Evolutionary conservation across 2,888 invertebrate genomes (phyloP).

Genomic region (Theretra japonica): DNA sequence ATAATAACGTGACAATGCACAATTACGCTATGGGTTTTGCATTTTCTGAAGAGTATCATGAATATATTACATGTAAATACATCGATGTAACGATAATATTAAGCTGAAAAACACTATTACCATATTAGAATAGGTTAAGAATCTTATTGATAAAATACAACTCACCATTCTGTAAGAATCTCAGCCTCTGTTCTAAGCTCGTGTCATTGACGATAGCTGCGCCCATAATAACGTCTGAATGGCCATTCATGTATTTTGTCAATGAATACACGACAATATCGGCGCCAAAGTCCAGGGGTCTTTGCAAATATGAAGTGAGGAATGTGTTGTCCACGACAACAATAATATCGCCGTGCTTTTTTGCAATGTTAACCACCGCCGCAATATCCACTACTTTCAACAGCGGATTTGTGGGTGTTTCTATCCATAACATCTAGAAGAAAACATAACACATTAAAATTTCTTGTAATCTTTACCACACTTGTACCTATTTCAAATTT

Average conservation of each 20-base stretch:
- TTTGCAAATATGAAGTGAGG: slow-evolving; percentile 95
- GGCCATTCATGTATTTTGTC: slow-evolving; percentile 99
- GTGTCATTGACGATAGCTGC: slow-evolving; percentile 90
- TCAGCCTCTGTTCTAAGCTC: slow-evolving; percentile 88
- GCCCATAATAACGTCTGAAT: slow-evolving; percentile 99
- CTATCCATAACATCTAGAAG: slow-evolving; percentile 94
- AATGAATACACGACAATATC: slow-evolving; percentile 96
- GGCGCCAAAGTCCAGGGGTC: slow-evolving; percentile 95
- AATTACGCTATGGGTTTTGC: slow-evolving; percentile 4
- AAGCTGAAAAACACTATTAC: not conserved
- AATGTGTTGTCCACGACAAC: slow-evolving; percentile 97
- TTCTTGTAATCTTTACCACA: too few relatives aligned
- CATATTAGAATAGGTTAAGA: not conserved
- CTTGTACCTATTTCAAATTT: too few relatives aligned
- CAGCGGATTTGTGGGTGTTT: slow-evolving; percentile 98
- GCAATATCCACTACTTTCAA: slow-evolving; percentile 95
- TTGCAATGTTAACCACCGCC: slow-evolving; percentile 85
- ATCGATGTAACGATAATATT: not conserved
- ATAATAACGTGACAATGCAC: slow-evolving; percentile 25
- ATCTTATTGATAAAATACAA: not conserved
- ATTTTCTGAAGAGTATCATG: not conserved
- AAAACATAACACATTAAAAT: slow-evolving; percentile 32
- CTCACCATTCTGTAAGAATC: slow-evolving; percentile 94
- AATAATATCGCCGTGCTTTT: slow-evolving; percentile 84
- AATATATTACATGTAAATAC: not conserved